Conservation (phyloP, 2,797 vertebrate genomes). For the Ataeniobius toweri region DNA sequence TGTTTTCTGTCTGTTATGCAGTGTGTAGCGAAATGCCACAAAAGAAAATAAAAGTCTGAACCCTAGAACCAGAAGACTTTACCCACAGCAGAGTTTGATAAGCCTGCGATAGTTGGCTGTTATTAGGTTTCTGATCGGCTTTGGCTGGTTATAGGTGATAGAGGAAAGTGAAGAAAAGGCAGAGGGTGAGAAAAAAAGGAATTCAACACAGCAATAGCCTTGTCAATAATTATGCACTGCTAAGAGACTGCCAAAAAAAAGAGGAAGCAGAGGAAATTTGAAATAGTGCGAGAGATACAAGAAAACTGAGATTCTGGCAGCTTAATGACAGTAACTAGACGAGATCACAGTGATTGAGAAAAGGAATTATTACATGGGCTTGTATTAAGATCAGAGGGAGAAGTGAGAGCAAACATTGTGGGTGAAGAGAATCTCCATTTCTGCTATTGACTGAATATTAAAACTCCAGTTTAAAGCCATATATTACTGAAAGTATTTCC, state of each 20-base stretch:
- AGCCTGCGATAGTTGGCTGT: constrained; percentile 25
- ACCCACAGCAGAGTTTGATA: constrained; percentile 39
- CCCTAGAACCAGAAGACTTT: not conserved
- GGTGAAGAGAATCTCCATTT: constrained; percentile 10
- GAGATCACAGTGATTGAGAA: constrained; percentile 62
- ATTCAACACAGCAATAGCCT: constrained; percentile 57
- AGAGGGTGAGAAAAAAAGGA: constrained; percentile 30
- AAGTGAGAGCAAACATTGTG: constrained; percentile 5
- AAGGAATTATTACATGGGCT: constrained; percentile 58
- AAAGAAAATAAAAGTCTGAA: not conserved
- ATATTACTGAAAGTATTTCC: not conserved
- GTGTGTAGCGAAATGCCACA: not conserved
- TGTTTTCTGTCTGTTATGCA: not conserved
- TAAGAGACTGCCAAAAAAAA: constrained; percentile 17
- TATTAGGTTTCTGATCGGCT: constrained; percentile 29
- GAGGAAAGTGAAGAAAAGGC: constrained; percentile 8
- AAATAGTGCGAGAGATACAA: constrained; percentile 48
- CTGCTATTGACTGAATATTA: constrained; percentile 29
- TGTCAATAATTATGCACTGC: constrained; percentile 45
- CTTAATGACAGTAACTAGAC: constrained; percentile 51
- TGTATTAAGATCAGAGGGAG: constrained; percentile 38
- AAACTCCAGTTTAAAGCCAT: not conserved
- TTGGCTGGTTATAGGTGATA: constrained; percentile 18
- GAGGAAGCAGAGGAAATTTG: constrained; percentile 25
- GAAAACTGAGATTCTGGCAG: constrained; percentile 40